Conservation (phyloP, 2,888 invertebrate genomes). For the Horisme vitalbata region DNA sequence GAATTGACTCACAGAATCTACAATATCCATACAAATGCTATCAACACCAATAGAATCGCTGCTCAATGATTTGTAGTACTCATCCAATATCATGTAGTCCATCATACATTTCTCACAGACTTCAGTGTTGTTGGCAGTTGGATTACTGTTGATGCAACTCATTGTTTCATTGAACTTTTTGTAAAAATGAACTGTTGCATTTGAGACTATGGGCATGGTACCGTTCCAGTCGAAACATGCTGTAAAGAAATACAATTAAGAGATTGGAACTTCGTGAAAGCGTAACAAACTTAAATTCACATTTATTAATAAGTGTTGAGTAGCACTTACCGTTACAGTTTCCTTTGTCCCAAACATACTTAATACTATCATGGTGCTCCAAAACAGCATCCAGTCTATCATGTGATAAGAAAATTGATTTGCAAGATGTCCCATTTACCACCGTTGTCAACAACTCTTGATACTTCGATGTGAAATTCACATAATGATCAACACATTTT, state of each 20-base stretch:
- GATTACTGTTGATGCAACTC: conserved; percentile 58
- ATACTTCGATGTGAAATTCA: conserved; percentile 75
- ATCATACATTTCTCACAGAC: conserved; percentile 82
- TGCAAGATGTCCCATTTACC: conserved; percentile 82
- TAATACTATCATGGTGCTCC: conserved; percentile 79
- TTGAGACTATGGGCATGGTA: conserved; percentile 67
- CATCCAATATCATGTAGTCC: conserved; percentile 78
- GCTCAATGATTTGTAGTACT: conserved; percentile 82
- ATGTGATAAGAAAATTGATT: conserved; percentile 81
- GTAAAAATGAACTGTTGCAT: conserved; percentile 75
- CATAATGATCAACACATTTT: conserved; percentile 80
- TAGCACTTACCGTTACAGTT: conserved; percentile 83
- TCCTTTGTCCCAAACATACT: conserved; percentile 83
- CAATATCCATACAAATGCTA: conserved; percentile 86
- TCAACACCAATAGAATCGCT: conserved; percentile 81
- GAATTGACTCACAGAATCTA: conserved; percentile 82
- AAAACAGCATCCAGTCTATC: conserved; percentile 85
- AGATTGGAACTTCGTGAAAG: too few species aligned
- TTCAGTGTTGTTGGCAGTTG: conserved; percentile 50
- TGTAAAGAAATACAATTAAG: conserved; percentile 62
- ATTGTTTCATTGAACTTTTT: conserved; percentile 68
- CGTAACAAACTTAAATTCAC: too few species aligned
- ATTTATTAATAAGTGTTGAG: too few species aligned
- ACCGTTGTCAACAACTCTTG: conserved; percentile 66
- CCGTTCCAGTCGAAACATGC: conserved; percentile 81